Percentiles rank a stretch among this genome's conserved stretches.
Conservation (phyloP, 2,888 invertebrate species). For the Labia minor region DNA sequence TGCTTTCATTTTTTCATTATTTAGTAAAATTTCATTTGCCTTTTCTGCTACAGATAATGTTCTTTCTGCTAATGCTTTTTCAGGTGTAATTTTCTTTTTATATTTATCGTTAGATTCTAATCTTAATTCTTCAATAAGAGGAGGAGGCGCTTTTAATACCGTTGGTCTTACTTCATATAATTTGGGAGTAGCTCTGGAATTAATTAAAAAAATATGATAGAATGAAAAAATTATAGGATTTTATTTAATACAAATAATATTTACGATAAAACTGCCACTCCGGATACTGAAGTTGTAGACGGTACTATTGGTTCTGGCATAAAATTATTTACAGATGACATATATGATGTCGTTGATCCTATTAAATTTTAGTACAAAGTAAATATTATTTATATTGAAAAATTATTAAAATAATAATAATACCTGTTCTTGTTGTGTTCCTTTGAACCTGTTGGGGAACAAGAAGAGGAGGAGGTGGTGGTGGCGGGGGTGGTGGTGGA, state of each 20-base stretch:
- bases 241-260: neutral
- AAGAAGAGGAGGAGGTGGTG: conserved; percentile 45
- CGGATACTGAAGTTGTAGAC: neutral
- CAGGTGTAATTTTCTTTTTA: conserved; percentile 15
- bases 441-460: conserved; percentile 55
- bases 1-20: neutral
- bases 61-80: neutral
- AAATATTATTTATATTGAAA: too few species aligned
- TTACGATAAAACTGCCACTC: neutral
- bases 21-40: neutral
- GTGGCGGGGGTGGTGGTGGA: conserved; percentile 45
- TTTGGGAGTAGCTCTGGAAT: conserved; percentile 37
- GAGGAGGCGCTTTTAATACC: conserved; percentile 8
- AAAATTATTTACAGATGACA: conserved; percentile 22
- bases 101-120: neutral
- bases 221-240: neutral
- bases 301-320: neutral
- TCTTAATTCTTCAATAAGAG: neutral
- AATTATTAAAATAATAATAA: too few species aligned
- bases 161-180: conserved; percentile 30
- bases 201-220: conserved; percentile 14
- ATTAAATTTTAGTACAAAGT: too few species aligned
- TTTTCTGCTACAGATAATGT: conserved; percentile 14
- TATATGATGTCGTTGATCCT: too few species aligned
- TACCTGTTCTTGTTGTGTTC: conserved; percentile 18